Evolutionary conservation across 2,888 invertebrate genomes (phyloP).

Genomic region (Cosmia pyralina): DNA sequence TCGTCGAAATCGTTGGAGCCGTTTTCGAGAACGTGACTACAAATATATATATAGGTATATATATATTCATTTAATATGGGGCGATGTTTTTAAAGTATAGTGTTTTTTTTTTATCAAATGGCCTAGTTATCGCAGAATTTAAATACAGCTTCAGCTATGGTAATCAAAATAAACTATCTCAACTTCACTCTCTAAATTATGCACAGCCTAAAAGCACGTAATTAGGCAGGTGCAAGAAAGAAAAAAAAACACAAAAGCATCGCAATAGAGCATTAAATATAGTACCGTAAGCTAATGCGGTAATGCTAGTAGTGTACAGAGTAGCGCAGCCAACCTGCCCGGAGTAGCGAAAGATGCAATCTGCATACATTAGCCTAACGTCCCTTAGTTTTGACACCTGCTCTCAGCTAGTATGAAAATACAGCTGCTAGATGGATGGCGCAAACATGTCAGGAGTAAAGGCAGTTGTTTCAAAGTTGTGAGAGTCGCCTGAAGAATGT

Average conservation of each 20-base stretch:
- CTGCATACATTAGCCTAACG: conserved; percentile 90
- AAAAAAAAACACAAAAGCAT: conserved; percentile 56
- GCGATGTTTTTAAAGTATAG: not conserved
- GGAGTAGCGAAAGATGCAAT: conserved; percentile 85
- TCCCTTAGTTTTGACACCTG: conserved; percentile 90
- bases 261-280: conserved; percentile 77
- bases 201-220: conserved; percentile 41
- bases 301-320: conserved; percentile 71
- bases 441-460: conserved; percentile 85
- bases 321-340: conserved; percentile 64
- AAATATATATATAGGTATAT: no score
- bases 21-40: no score
- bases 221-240: conserved; percentile 40
- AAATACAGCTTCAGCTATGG: not conserved
- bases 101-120: not conserved
- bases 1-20: no score
- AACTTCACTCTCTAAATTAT: conserved; percentile 27
- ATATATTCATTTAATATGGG: no score
- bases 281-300: conserved; percentile 77
- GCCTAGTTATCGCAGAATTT: not conserved
- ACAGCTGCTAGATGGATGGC: conserved; percentile 82
- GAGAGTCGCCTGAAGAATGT: conserved; percentile 71
- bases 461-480: conserved; percentile 80
- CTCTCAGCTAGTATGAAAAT: conserved; percentile 80
- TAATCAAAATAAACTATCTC: conserved; percentile 25